Evolutionary conservation across 2,113 vertebrate genomes (phyloP).

Genomic region (Lampris incognitus): DNA sequence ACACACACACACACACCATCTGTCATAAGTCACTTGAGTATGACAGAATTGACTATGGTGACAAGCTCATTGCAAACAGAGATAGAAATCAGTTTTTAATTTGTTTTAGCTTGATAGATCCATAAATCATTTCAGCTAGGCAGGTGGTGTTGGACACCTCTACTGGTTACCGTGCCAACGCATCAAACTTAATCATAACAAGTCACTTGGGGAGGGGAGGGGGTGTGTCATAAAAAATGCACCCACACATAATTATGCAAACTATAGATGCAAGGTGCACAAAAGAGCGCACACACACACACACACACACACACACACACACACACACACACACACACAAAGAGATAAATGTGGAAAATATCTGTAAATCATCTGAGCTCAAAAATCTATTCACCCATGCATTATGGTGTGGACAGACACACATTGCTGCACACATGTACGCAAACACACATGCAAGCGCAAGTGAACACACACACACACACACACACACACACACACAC

Average conservation of each 20-base stretch:
- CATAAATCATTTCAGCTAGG: conserved; percentile 54
- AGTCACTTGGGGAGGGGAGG: conserved; percentile 36
- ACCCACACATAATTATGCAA: not conserved
- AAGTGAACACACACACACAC: not conserved
- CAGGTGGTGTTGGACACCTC: conserved; percentile 54
- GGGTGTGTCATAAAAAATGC: too few species aligned
- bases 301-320: not conserved
- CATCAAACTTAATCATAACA: conserved; percentile 32
- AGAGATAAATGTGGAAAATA: not conserved
- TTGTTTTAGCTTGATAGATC: conserved; percentile 48
- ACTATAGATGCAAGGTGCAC: too few species aligned
- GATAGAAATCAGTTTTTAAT: conserved; percentile 61
- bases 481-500: not conserved
- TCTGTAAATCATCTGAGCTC: too few species aligned
- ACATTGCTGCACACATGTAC: not conserved
- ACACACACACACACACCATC: conserved; percentile 60
- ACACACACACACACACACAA: not conserved
- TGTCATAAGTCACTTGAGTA: conserved; percentile 52
- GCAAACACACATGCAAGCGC: not conserved
- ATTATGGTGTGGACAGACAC: not conserved
- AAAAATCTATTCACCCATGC: too few species aligned
- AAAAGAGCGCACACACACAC: not conserved
- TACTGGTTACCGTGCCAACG: conserved; percentile 46
- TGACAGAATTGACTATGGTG: conserved; percentile 53
- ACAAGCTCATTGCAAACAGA: conserved; percentile 58